A percentile compares a stretch with the other conserved stretches of the same genome.
Evolutionary conservation across 2,888 invertebrate genomes (phyloP).

Genomic region (Agrotis puta): DNA sequence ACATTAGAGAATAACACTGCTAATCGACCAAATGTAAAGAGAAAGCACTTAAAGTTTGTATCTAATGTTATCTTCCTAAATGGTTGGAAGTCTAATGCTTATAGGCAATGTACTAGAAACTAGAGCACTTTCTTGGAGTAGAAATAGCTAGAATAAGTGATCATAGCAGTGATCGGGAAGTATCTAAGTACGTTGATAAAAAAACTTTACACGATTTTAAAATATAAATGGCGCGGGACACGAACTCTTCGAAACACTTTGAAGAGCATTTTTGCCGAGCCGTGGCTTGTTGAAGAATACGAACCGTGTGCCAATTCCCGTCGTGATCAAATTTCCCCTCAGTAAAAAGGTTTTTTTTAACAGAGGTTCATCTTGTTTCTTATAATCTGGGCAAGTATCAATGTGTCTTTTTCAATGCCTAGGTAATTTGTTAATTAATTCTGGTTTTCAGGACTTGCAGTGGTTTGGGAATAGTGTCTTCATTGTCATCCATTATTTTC

Average conservation of each 20-base stretch:
- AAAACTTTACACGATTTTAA: background rate
- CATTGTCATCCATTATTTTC: background rate
- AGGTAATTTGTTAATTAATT: too few species aligned
- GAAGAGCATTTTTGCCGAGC: too few species aligned
- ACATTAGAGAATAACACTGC: too few species aligned
- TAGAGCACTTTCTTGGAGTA: slow-evolving; percentile 1
- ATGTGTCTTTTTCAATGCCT: too few species aligned
- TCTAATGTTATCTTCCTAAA: background rate
- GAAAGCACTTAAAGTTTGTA: slow-evolving; percentile 12
- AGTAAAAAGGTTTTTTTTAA: too few species aligned
- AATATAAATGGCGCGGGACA: background rate
- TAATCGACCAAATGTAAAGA: background rate
- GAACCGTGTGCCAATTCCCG: too few species aligned
- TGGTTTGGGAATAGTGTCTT: background rate
- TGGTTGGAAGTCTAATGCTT: slow-evolving; percentile 20
- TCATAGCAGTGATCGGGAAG: slow-evolving; percentile 4
- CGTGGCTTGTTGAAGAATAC: too few species aligned
- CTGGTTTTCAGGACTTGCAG: too few species aligned
- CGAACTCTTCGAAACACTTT: too few species aligned
- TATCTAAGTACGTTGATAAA: slow-evolving; percentile 4
- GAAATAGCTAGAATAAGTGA: background rate
- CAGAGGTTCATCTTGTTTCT: too few species aligned
- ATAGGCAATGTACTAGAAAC: slow-evolving; percentile 25
- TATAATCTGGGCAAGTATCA: too few species aligned
- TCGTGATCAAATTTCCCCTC: too few species aligned